phyloP scores from a whole-genome alignment of 2,113 vertebrate species.

The Philantomba maxwellii region DNA sequence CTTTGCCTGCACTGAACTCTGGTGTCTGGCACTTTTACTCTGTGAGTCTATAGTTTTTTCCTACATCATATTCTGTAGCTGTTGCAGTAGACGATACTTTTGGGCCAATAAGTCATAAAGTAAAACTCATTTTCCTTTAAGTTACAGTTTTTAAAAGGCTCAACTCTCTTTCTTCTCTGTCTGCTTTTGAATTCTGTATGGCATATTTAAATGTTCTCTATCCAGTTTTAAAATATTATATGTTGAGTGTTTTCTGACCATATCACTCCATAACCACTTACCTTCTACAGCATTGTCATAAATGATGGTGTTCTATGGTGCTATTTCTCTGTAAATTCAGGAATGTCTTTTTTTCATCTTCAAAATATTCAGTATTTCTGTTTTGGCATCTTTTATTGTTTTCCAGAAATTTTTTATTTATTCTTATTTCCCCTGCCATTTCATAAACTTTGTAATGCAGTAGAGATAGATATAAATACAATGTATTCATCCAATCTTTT shows the following conservation, averaged over 20 bases:
- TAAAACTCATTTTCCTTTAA: neutral
- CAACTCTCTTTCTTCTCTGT: neutral
- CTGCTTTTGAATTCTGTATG: neutral
- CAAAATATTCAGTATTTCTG: neutral
- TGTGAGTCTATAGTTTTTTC: neutral
- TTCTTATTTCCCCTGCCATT: neutral
- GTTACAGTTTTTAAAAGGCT: neutral
- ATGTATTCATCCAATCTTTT: neutral
- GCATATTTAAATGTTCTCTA: neutral
- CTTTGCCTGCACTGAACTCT: neutral
- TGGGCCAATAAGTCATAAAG: neutral
- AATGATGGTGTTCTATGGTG: neutral
- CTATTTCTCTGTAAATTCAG: neutral
- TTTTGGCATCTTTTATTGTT: neutral
- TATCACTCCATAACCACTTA: neutral
- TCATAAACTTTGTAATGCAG: neutral
- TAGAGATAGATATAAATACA: neutral
- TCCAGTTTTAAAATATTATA: neutral
- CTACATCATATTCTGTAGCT: neutral
- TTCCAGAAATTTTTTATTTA: neutral
- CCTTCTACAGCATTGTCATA: neutral
- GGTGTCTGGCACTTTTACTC: neutral
- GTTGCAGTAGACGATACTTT: neutral
- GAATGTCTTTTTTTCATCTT: neutral
- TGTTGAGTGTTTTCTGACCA: neutral